Evolutionary conservation across 2,113 vertebrate species (phyloP), one percentile per base, ranked within the genome.

Genomic region (Phalacrocorax pelagicus): DNA sequence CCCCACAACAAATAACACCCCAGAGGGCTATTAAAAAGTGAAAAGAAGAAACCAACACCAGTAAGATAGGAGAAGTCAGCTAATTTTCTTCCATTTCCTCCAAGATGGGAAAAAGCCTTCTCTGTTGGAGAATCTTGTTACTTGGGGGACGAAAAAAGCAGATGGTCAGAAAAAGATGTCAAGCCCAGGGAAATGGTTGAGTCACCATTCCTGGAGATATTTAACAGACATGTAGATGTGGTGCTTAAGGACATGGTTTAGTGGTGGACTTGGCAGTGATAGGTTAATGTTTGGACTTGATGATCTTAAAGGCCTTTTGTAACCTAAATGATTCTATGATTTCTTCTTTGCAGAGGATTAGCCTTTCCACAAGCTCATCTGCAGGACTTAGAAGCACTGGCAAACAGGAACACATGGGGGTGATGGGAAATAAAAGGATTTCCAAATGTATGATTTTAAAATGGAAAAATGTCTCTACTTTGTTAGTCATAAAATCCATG

Each of bases 361-460:
- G 47, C 21, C 44, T 95, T 93, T 80, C 44, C 42, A 78, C 44
- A 87, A 73, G 18, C 17, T 89, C 12, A 2, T 69, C 72, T 84
- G 69, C 52, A 90, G 47, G 65, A 83, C 49, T 74, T 18, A 27
- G 21, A 91, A 85, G 80, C 91, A 72, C 47, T 58, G 30, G 75
- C 51, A 93, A 91, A 87, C 13, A 69, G 20, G 13, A 94, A 96
- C 32, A 72, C 11, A 38, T 34, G 9, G 34, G 21, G 12, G 26
- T 73, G 54, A 94, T 38, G 42, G 44, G 67, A 96, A 94, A 91
- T 46, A 54, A 36, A 94, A 91, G 10, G 65, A 78, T 49, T 88
- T 88, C 78, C 91, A 92, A 91, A 92, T 42, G 22, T 20, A 61
- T 49, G 29, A 57, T 62, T 96, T 92, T 85, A 52, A 91, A 94